Evolutionary conservation across 2,888 invertebrate species (phyloP).

Genomic region (Calameuta pallipes): DNA sequence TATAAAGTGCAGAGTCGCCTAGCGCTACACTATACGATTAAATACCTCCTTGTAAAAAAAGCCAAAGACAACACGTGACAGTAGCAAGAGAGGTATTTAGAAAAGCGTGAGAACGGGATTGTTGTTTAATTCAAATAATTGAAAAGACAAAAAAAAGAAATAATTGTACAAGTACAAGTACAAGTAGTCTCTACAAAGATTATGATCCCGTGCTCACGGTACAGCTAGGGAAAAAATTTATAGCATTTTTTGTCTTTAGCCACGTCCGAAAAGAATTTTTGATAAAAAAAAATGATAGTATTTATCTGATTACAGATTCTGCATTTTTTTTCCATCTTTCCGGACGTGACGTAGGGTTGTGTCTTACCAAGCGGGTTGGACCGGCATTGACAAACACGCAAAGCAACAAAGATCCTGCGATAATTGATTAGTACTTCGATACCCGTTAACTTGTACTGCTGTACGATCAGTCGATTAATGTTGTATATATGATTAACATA

Average conservation of each 20-base stretch:
- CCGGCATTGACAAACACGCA: conserved; percentile 51
- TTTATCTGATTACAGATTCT: background rate
- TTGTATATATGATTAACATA: background rate
- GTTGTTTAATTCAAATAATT: background rate
- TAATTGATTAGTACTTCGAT: conserved; percentile 41
- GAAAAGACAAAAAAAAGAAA: background rate
- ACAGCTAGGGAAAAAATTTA: conserved; percentile 19
- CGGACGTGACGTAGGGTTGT: conserved; percentile 24
- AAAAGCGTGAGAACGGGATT: conserved; percentile 20
- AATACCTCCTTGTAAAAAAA: background rate
- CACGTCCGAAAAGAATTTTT: background rate
- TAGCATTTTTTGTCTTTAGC: background rate
- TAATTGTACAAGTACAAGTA: no score
- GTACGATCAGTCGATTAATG: background rate
- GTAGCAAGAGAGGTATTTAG: background rate
- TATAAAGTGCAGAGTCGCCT: conserved; percentile 31
- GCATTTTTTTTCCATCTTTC: background rate
- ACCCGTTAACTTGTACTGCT: background rate
- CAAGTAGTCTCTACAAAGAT: background rate
- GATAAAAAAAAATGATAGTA: background rate
- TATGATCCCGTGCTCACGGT: conserved; percentile 2
- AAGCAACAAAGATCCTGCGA: conserved; percentile 53
- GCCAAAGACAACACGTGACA: background rate
- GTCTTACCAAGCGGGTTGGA: conserved; percentile 53
- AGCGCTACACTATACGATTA: background rate